Evolutionary conservation across 2,888 invertebrate genomes (phyloP), one percentile per base, ranked within the genome.

Genomic region (Rugalucina vietnamica): DNA sequence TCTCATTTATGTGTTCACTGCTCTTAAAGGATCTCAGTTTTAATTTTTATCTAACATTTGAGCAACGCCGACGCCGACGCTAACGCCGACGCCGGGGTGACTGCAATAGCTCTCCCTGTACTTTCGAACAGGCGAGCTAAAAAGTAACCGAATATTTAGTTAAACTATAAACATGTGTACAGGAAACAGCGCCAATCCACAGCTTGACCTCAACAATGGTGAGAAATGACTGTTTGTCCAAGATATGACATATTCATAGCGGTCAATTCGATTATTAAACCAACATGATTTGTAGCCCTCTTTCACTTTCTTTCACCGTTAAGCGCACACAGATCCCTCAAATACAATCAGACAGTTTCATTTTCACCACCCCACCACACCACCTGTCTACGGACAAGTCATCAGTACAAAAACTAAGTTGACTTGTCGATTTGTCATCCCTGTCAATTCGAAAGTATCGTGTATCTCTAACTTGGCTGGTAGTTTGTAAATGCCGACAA

Each of bases 371-470:
- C 65, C 34, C 1, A 29, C 24, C 60, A 32, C 73, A 74, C 71
- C 86, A 86, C 84, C 86, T 84, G 86, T 86, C 84, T 57, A 69
- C 27, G 57, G n/a, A 71, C 54, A 65, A 84, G 84, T 76, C 81
- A 84, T 76, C 39, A 29, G 43, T 43, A 39, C 72, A 72, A 72
- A 72, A 72, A n/a, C 27, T 29, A 27, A 43, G 72, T n/a, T 72
- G 72, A 72, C 49, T 72, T 18, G 43, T 18, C 72, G 72, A 72
- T 72, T 72, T 72, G 72, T 72, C 72, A 72, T 72, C 43, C 72
- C 27, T 49, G 72, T 29, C 72, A 72, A 29, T 72, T 43, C n/a
- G 14, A 4, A 24, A 34, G 43, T 72, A 39, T 72, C 39, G 72
- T 43, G 49, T 72, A 72, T 72, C 72, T 65, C 34, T 65, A 14